Percentiles rank a stretch among this genome's conserved stretches.
phyloP scores from a whole-genome alignment of 2,113 vertebrate genomes.

The Hucho hucho region DNA sequence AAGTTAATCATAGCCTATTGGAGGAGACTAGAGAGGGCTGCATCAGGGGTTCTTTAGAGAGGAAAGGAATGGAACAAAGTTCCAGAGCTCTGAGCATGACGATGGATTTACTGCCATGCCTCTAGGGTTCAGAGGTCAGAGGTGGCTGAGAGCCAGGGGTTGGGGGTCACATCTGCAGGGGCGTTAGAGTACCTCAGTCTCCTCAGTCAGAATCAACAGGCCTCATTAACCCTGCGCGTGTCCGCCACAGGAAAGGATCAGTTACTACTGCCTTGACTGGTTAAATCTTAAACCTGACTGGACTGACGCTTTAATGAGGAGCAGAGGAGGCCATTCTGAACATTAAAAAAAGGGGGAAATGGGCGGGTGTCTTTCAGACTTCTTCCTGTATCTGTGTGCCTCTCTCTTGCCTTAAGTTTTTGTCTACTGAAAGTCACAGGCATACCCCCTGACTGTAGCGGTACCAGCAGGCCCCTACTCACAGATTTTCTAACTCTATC shows the following conservation, averaged over 20 bases:
- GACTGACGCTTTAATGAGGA: constrained; percentile 47
- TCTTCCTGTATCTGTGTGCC: too few relatives aligned
- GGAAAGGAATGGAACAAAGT: constrained; percentile 2
- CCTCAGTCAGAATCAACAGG: constrained; percentile 51
- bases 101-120: too few relatives aligned
- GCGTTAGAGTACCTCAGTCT: constrained; percentile 9
- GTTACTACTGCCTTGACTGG: constrained; percentile 19
- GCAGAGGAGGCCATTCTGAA: constrained; percentile 18
- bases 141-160: constrained; percentile 54
- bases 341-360: constrained; percentile 13
- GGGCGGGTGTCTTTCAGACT: neutral
- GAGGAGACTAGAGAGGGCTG: constrained; percentile 1
- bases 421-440: too few relatives aligned
- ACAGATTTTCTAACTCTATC: too few relatives aligned
- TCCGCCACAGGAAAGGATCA: constrained; percentile 62
- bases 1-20: too few relatives aligned
- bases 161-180: constrained; percentile 54
- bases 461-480: too few relatives aligned
- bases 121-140: constrained; percentile 35
- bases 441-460: too few relatives aligned
- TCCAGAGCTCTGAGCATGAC: neutral
- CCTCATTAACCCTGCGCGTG: constrained; percentile 59
- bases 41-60: constrained; percentile 31
- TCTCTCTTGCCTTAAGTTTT: too few relatives aligned
- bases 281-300: neutral